Evolutionary conservation across 2,113 vertebrate genomes (phyloP).

Genomic region (Thalassarche chlororhynchos): DNA sequence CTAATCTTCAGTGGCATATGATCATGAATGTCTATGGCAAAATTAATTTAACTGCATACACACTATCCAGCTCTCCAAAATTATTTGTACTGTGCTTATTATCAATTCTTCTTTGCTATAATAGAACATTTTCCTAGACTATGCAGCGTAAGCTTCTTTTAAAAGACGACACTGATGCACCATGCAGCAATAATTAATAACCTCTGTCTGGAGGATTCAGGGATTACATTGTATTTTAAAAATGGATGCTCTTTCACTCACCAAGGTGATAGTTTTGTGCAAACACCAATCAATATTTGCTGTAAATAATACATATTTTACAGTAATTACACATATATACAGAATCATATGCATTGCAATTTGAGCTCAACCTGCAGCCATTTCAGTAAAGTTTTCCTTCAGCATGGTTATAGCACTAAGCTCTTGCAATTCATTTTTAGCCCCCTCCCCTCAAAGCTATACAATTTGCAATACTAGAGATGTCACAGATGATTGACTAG

Average conservation of each 20-base stretch:
- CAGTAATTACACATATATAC: neutral
- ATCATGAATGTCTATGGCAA: neutral
- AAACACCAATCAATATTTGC: neutral
- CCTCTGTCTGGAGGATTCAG: neutral
- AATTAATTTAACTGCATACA: slow-evolving; percentile 38
- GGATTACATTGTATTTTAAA: slow-evolving; percentile 1
- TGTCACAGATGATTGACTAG: neutral
- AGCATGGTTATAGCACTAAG: neutral
- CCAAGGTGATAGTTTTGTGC: neutral
- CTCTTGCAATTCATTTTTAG: neutral
- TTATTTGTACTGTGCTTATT: slow-evolving; percentile 10
- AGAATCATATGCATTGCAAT: neutral
- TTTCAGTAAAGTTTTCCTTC: neutral
- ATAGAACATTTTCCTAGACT: neutral
- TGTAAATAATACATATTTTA: neutral
- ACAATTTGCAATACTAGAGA: neutral
- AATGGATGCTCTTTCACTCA: neutral
- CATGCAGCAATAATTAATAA: slow-evolving; percentile 56
- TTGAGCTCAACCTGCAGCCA: neutral
- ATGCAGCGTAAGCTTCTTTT: slow-evolving; percentile 12
- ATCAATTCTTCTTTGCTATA: slow-evolving; percentile 27
- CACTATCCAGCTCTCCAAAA: neutral
- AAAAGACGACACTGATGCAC: neutral
- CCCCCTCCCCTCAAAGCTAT: neutral
- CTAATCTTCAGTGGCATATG: neutral